Base-by-base conservation (phyloP, 2,888 invertebrate genomes). In the Parnassius orleans region DNA sequence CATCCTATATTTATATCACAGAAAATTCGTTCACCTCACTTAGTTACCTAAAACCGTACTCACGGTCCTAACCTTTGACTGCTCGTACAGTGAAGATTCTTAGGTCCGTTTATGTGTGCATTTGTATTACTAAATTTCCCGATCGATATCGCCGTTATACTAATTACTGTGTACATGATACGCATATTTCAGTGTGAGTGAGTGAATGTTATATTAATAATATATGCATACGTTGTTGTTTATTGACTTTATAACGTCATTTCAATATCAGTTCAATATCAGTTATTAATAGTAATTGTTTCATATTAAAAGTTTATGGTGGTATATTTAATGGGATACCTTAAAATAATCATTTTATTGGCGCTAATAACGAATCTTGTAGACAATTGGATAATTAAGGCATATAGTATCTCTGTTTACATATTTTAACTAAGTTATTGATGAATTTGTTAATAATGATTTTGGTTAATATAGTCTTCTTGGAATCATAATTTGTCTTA, bases 51-150 rank as follows among this genome's bases (percentile, higher is more conserved):
- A 83, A 85, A 77, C 69, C 65, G 71, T 73, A 73, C 82, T 85
- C 87, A 86, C 88, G 84, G 83, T 75, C 73, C 76, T 89, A 86
- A 91, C 90, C 90, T 90, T 90, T 91, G 88, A 83, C 87, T 82
- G 73, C 65, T 69, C 69, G 68, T 63, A 66, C 71, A 69, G 71
- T 67, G 70, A 70, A 76, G 76, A 75, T 73, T 72, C 73, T 55
- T 52, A 63, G 52, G 59, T 68, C 62, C 60, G 63, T 69, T 63
- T 64, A 65, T 68, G 67, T 78, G 79, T 78, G 77, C 74, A 77
- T 69, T 75, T 71, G 65, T 72, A 70, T 86, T 83, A 76, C 85
- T 75, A 81, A 87, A 87, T 81, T 76, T 76, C 69, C 74, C 77
- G 82, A 83, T 86, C 81, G 77, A 81, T 84, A 83, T 83, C 75